A percentile compares a stretch with the other conserved stretches of the same genome.
phyloP scores from a whole-genome alignment of 2,797 vertebrate genomes.

The Cryptoblepharus egeriae region DNA sequence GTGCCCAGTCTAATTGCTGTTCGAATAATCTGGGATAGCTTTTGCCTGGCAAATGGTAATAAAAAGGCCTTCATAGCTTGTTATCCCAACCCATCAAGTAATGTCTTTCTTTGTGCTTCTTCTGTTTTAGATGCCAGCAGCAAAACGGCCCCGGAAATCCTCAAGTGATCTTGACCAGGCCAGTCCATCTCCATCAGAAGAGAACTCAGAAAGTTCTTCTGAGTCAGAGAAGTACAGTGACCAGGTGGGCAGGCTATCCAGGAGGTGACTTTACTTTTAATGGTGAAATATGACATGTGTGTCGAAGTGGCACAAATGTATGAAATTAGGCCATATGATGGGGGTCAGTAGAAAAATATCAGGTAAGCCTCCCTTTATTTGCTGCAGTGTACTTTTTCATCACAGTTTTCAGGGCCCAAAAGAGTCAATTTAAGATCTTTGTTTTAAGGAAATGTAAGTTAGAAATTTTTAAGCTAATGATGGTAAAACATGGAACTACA shows the following conservation, averaged over 20 bases:
- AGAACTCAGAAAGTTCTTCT: constrained; percentile 89
- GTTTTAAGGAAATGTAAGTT: too few relatives aligned
- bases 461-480: too few relatives aligned
- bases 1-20: background rate
- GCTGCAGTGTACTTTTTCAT: too few relatives aligned
- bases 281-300: too few relatives aligned
- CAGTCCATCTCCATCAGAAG: constrained; percentile 88
- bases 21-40: background rate
- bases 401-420: too few relatives aligned
- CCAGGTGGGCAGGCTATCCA: constrained; percentile 79
- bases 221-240: constrained; percentile 95
- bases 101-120: background rate
- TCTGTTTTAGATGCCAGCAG: constrained; percentile 65
- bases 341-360: fast-evolving
- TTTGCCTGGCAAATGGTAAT: background rate
- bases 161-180: constrained; percentile 89
- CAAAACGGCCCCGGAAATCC: constrained; percentile 86
- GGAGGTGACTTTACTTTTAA: background rate
- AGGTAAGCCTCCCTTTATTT: too few relatives aligned
- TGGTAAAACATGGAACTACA: too few relatives aligned
- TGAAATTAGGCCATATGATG: fast-evolving
- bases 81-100: background rate
- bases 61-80: background rate
- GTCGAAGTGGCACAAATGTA: background rate
- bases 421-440: too few relatives aligned